Base-by-base conservation (phyloP, 2,113 vertebrate genomes). In the Sapajus apella region DNA sequence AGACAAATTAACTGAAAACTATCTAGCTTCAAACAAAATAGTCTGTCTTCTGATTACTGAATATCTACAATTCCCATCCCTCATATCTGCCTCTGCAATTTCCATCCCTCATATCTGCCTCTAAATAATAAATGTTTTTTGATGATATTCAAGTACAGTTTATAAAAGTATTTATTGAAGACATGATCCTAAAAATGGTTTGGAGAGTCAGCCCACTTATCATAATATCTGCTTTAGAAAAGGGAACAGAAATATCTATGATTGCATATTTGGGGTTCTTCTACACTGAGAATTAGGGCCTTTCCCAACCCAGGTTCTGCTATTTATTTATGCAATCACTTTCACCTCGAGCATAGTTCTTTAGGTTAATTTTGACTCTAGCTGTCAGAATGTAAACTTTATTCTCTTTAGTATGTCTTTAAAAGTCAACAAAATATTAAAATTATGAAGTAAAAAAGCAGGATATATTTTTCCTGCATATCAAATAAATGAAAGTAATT, bases 291-390 rank as follows among this genome's bases (percentile, higher is more conserved):
- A 94, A 75, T 64, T 64, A 75, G 37, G 20, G 16, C 83, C 45
- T 85, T 77, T 12, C 2, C 1, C n/a, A 47, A 14, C 17, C 16
- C 20, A 89, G 86, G 0, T 58, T 61, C 4, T 96, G 27, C 4
- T 84, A 72, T 75, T 55, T 58, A 92, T 73, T 61, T 93, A 86
- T 61, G 58, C 80, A 84, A 81, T 82, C 1, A 68, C 10, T 23
- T 68, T 97, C 56, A 77, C 66, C 4, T 27, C 68, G 91, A 81
- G 18, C 70, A 55, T 94, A 97, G 89, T 96, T 35, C 14, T 97
- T 98, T 97, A 94, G 43, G 94, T 45, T 95, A 61, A 56, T 94
- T 98, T 97, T 93, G 32, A 61, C 43, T 97, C 86, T 50, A 37
- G 13, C 88, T 90, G 21, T 79, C 73, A 87, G 92, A 98, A 96